Percentiles rank a stretch among this genome's conserved stretches.
Conservation (phyloP, 2,113 vertebrate genomes). For the Lycocorax pyrrhopterus region DNA sequence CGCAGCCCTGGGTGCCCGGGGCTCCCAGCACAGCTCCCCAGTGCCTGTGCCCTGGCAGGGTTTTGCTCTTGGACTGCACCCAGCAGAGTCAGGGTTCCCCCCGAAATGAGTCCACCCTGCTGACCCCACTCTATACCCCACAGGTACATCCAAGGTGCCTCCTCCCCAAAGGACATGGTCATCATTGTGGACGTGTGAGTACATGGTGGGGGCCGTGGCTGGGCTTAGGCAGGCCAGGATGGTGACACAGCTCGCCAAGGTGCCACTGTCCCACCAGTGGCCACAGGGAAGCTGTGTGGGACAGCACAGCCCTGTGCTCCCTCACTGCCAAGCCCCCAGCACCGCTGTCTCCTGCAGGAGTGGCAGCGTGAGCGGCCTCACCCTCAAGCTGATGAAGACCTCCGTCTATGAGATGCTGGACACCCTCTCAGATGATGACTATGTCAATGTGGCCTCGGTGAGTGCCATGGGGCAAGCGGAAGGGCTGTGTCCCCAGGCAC, state of each 20-base stretch:
- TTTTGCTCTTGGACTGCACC: not conserved
- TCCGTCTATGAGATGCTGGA: constrained; percentile 92
- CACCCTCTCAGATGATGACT: constrained; percentile 92
- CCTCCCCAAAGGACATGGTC: constrained; percentile 98
- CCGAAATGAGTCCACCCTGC: accelerated
- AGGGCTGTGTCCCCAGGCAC: not conserved
- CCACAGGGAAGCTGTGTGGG: not conserved
- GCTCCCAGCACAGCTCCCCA: accelerated
- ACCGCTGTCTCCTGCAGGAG: constrained; percentile 75
- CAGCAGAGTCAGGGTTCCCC: accelerated
- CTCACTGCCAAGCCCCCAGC: not conserved
- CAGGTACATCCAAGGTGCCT: constrained; percentile 98
- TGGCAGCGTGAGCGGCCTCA: constrained; percentile 94
- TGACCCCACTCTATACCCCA: not conserved
- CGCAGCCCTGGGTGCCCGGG: accelerated
- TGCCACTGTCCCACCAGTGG: not conserved
- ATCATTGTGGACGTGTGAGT: constrained; percentile 99
- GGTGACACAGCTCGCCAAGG: not conserved
- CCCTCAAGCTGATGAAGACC: constrained; percentile 95
- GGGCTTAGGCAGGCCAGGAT: not conserved
- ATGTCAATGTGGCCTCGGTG: constrained; percentile 87
- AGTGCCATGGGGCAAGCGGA: not conserved
- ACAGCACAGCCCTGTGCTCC: not conserved
- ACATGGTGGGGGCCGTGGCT: accelerated
- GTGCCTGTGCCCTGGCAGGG: not conserved